phyloP scores from a whole-genome alignment of 2,888 invertebrate species.

The Chrysomela aeneicollis region DNA sequence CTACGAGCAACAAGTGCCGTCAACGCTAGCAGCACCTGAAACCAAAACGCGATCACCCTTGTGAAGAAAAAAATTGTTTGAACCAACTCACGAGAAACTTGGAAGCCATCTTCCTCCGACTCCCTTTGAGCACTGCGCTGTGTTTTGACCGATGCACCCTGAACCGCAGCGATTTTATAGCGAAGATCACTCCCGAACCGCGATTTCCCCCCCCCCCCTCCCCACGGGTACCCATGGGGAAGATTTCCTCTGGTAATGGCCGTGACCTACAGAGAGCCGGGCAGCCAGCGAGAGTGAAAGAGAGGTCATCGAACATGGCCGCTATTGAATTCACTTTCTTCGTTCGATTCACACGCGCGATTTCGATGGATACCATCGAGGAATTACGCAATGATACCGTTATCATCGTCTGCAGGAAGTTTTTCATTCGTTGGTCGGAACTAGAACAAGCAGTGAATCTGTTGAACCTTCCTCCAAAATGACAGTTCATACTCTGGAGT shows the following conservation, averaged over 20 bases:
- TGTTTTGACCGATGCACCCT: conserved; percentile 22
- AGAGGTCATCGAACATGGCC: conserved; percentile 18
- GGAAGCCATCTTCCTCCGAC: conserved; percentile 22
- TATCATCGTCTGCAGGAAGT: neutral
- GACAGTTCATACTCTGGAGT: too few species aligned
- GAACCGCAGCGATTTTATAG: conserved; percentile 25
- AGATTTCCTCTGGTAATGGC: conserved; percentile 19
- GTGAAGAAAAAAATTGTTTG: too few species aligned
- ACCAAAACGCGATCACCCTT: conserved; percentile 5
- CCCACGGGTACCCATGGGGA: conserved; percentile 5
- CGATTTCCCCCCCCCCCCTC: conserved; percentile 2
- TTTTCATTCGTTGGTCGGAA: neutral
- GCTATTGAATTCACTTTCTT: conserved; percentile 24
- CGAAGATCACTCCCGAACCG: conserved; percentile 16
- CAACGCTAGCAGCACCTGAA: conserved; percentile 21
- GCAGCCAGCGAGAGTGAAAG: conserved; percentile 24
- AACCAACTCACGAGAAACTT: conserved; percentile 24
- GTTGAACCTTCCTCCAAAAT: too few species aligned
- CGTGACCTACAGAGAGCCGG: conserved; percentile 16
- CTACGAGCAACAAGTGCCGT: conserved; percentile 12
- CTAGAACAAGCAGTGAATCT: too few species aligned
- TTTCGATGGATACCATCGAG: conserved; percentile 7
- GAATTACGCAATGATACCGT: neutral
- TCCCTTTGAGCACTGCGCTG: neutral
- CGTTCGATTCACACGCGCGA: conserved; percentile 12